Conservation (phyloP, 2,797 vertebrate species). For the Galago senegalensis region DNA sequence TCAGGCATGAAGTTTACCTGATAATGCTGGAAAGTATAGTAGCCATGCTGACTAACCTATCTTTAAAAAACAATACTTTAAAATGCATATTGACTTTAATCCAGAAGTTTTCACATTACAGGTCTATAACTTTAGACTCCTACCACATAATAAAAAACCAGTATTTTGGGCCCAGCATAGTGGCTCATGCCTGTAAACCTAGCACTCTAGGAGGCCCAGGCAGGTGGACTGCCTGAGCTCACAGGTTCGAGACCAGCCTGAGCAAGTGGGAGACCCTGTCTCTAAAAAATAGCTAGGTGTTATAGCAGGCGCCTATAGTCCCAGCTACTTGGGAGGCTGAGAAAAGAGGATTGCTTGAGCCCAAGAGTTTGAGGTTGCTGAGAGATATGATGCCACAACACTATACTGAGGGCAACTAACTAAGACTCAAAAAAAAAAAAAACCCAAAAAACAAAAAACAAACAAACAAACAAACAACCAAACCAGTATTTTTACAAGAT, state of each 20-base stretch:
- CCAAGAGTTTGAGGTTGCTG: no score
- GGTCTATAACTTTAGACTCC: slow-evolving; percentile 23
- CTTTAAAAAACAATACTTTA: neutral
- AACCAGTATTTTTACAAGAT: slow-evolving; percentile 50
- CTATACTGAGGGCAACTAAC: no score
- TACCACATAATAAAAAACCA: slow-evolving; percentile 15
- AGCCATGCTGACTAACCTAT: neutral
- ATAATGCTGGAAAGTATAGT: neutral
- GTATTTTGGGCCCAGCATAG: neutral
- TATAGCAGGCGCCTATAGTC: no score
- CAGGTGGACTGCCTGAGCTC: no score
- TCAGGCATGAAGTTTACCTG: neutral
- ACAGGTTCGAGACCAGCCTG: no score
- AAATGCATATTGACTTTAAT: slow-evolving; percentile 5
- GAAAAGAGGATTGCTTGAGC: no score
- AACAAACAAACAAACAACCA: neutral
- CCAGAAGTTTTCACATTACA: neutral
- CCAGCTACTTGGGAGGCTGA: no score
- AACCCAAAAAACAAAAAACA: neutral
- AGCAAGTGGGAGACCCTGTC: no score
- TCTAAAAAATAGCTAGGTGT: no score
- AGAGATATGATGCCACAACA: no score
- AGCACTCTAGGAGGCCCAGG: no score
- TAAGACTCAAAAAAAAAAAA: neutral
- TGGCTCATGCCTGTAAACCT: no score